Evolutionary conservation across 1,140 invertebrate genomes (phyloP).

Genomic region (Pemphigus obesinymphae): DNA sequence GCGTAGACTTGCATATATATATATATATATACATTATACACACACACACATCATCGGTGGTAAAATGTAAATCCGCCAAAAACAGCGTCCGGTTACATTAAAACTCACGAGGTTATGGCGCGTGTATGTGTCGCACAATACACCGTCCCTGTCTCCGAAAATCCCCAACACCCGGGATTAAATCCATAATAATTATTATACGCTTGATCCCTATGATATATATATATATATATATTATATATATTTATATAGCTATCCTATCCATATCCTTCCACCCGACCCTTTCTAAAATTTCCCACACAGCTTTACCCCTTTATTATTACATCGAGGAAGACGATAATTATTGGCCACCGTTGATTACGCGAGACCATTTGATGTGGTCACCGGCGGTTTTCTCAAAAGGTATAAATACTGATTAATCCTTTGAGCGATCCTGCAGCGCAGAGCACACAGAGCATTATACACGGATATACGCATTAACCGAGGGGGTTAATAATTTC

Average conservation of each 20-base stretch:
- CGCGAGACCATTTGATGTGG: background rate
- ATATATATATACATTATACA: too few species aligned
- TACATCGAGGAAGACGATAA: background rate
- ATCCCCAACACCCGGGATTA: background rate
- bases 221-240: background rate
- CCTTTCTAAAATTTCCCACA: too few species aligned
- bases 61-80: background rate
- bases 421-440: background rate
- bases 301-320: background rate
- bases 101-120: too few species aligned
- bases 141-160: too few species aligned
- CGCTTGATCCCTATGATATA: background rate
- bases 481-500: background rate
- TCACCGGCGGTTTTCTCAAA: background rate
- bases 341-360: background rate
- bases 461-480: background rate
- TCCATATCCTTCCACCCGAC: background rate
- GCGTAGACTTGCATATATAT: too few species aligned
- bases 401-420: background rate
- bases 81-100: background rate
- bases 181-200: conserved; percentile 2
- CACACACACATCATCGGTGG: background rate
- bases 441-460: background rate
- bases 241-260: too few species aligned
- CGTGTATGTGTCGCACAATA: too few species aligned